A percentile compares a stretch with the other conserved stretches of the same genome.
Conservation (phyloP, 2,888 invertebrate genomes). For the Tenthredo amoena region DNA sequence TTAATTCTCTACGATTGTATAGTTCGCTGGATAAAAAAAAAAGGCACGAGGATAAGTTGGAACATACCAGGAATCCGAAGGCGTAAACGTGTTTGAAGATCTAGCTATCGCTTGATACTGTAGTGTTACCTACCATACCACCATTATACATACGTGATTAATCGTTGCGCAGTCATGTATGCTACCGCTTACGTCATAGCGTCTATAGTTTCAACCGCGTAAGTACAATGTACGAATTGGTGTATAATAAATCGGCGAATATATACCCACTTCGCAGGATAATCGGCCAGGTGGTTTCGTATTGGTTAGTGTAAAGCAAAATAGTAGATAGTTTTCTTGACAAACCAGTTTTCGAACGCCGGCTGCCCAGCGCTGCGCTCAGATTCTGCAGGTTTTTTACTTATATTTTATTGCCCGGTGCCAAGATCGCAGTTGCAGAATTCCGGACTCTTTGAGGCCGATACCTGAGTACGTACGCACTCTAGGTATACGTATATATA, state of each 20-base stretch:
- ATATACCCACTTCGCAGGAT: neutral
- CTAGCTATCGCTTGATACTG: neutral
- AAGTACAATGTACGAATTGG: neutral
- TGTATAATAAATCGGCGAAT: too few species aligned
- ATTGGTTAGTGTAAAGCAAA: neutral
- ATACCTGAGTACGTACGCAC: neutral
- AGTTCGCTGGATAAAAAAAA: neutral
- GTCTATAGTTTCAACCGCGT: neutral
- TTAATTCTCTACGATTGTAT: neutral
- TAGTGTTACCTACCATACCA: neutral
- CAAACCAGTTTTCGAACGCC: conserved; percentile 13
- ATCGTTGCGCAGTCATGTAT: neutral
- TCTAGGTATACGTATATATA: neutral
- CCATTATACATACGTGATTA: neutral
- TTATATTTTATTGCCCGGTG: conserved; percentile 34
- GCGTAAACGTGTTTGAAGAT: neutral
- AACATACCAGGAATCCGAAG: neutral
- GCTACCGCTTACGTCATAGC: conserved; percentile 2
- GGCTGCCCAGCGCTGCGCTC: neutral
- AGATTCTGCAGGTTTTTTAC: neutral
- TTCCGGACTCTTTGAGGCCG: neutral
- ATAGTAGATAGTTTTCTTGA: conserved; percentile 1
- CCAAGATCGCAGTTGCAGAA: conserved; percentile 30
- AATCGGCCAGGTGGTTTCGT: neutral
- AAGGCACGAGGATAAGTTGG: neutral